These are phyloP conservation scores for Hydrocynus forskahlii DNA, from an alignment of 2,797 vertebrate species.

Conservation along the genomic window DNA sequence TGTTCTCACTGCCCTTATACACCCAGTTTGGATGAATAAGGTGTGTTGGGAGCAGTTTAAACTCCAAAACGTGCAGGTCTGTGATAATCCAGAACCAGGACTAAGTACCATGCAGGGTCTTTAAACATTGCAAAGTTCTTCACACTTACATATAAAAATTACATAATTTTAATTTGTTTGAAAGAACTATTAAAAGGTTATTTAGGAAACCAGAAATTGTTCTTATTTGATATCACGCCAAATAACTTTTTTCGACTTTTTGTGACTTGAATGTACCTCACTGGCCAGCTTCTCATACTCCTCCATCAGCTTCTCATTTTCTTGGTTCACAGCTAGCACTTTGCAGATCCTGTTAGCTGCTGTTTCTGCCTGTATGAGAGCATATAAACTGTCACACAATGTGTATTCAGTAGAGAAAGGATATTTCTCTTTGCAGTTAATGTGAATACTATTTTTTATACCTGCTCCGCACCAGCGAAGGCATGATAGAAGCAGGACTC, in stretches of 20 bases:
- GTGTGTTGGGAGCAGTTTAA: too few relatives aligned
- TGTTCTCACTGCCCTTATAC: too few relatives aligned
- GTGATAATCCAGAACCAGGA: too few relatives aligned
- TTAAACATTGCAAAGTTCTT: too few relatives aligned
- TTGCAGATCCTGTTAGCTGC: constrained; percentile 94
- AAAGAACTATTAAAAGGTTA: too few relatives aligned
- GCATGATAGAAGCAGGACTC: constrained; percentile 83
- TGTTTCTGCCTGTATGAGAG: constrained; percentile 83
- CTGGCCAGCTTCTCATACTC: constrained; percentile 93
- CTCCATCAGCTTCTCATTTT: constrained; percentile 93
- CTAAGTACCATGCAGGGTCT: too few relatives aligned
- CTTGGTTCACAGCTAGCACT: constrained; percentile 92
- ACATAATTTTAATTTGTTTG: too few relatives aligned
- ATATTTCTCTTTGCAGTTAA: constrained; percentile 11
- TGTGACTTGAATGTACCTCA: constrained; percentile 73
- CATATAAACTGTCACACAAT: constrained; percentile 45
- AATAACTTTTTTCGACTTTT: neutral
- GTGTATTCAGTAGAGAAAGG: constrained; percentile 41
- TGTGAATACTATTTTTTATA: constrained; percentile 42
- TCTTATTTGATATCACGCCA: neutral
- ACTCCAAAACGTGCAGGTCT: too few relatives aligned
- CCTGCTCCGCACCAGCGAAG: constrained; percentile 79
- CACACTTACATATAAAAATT: too few relatives aligned
- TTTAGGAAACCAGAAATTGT: neutral
- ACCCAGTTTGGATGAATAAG: too few relatives aligned